Conservation (phyloP, 2,797 vertebrate genomes). For the Todus mexicanus region DNA sequence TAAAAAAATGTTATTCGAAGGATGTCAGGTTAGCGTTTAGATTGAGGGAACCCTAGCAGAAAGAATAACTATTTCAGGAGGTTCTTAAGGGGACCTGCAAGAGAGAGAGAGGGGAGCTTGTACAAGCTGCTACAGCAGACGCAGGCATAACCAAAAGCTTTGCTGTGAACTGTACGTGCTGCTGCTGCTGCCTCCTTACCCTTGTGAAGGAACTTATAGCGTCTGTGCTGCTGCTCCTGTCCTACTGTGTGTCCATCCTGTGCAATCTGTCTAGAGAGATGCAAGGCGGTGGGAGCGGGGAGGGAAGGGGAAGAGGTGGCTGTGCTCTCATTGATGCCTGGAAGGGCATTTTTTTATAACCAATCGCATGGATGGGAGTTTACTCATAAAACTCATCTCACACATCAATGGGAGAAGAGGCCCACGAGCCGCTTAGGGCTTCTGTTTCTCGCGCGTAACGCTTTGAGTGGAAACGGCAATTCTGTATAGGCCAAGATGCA, state of each 20-base stretch:
- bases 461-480: conserved; percentile 45
- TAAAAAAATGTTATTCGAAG: background rate
- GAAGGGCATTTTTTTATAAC: background rate
- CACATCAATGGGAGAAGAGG: conserved; percentile 20
- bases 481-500: conserved; percentile 52
- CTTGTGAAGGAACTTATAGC: background rate
- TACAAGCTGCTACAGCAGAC: background rate
- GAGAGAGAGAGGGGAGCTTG: background rate
- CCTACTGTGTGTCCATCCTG: background rate
- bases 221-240: background rate
- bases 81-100: background rate
- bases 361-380: background rate
- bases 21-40: background rate
- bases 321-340: background rate
- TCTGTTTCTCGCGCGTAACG: background rate
- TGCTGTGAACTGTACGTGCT: conserved; percentile 26
- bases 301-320: background rate
- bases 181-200: conserved; percentile 22
- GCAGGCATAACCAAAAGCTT: background rate
- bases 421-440: background rate
- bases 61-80: background rate
- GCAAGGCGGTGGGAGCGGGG: background rate
- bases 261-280: background rate
- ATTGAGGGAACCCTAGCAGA: background rate
- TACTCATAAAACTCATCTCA: background rate